A percentile compares a stretch with the other conserved stretches of the same genome.
Evolutionary conservation across 2,888 invertebrate genomes (phyloP).

Genomic region (Stegophylla sp.): DNA sequence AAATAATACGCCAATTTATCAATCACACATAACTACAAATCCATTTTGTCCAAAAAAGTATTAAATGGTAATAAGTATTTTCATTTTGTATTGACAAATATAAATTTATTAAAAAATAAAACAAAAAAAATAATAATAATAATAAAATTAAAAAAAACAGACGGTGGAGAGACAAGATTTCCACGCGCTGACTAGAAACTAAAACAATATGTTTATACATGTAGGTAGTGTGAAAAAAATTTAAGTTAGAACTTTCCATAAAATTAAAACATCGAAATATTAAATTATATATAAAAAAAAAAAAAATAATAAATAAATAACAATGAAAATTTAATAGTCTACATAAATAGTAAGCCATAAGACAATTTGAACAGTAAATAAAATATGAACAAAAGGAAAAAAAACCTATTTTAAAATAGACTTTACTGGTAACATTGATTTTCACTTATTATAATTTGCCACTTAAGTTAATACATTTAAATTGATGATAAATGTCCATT

Average conservation of each 20-base stretch:
- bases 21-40: neutral
- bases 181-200: slow-evolving; percentile 56
- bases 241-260: neutral
- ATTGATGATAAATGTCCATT: slow-evolving; percentile 49
- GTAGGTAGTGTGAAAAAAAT: slow-evolving; percentile 46
- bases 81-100: neutral
- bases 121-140: slow-evolving; percentile 34
- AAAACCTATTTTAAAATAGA: slow-evolving; percentile 50
- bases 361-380: slow-evolving; percentile 10
- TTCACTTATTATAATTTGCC: slow-evolving; percentile 23
- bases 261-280: slow-evolving; percentile 45
- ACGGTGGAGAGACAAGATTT: slow-evolving; percentile 40
- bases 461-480: slow-evolving; percentile 24
- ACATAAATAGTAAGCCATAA: slow-evolving; percentile 9
- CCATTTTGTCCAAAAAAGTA: slow-evolving; percentile 33
- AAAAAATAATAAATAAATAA: slow-evolving; percentile 38
- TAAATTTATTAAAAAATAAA: slow-evolving; percentile 3
- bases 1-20: neutral
- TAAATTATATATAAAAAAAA: slow-evolving; percentile 47
- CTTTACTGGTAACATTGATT: slow-evolving; percentile 55
- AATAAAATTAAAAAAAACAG: slow-evolving; percentile 44
- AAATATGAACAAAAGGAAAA: slow-evolving; percentile 47
- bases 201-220: slow-evolving; percentile 49
- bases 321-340: slow-evolving; percentile 36
- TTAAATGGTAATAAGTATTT: slow-evolving; percentile 11